Evolutionary conservation across 2,797 vertebrate genomes (phyloP).

Genomic region (Enteromius trimaculatus): DNA sequence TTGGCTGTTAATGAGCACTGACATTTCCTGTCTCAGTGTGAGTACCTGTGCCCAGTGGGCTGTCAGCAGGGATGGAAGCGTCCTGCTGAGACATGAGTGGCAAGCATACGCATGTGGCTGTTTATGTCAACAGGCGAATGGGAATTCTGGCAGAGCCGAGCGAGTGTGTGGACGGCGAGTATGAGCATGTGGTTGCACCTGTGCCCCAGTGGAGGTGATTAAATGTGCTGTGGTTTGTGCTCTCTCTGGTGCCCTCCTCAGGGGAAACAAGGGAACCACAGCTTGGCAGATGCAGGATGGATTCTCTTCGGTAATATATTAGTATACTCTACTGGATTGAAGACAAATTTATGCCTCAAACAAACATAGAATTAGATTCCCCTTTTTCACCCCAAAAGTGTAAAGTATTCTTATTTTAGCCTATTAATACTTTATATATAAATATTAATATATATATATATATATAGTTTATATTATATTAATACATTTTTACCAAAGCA

Average conservation of each 20-base stretch:
- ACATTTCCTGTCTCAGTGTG: conserved; percentile 79
- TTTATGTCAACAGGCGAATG: conserved; percentile 47
- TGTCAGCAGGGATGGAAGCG: conserved; percentile 62
- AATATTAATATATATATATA: not conserved
- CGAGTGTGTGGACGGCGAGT: conserved; percentile 25
- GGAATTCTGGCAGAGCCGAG: conserved; percentile 28
- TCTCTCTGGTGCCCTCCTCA: conserved; percentile 76
- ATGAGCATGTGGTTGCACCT: conserved; percentile 54
- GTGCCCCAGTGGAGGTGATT: conserved; percentile 37
- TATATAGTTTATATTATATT: not conserved
- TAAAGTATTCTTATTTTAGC: not conserved
- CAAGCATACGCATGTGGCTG: conserved; percentile 44
- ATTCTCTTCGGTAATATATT: not conserved
- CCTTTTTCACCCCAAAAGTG: not conserved
- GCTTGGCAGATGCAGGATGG: not conserved
- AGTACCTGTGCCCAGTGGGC: conserved; percentile 68
- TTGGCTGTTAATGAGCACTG: conserved; percentile 73
- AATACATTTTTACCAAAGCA: not conserved
- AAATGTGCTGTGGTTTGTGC: not conserved
- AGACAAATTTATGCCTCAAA: not conserved
- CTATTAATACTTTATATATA: not conserved
- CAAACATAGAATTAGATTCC: not conserved
- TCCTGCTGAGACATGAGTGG: conserved; percentile 65
- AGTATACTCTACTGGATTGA: not conserved
- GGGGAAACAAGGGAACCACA: conserved; percentile 53